Conservation (phyloP, 2,888 invertebrate species). For the Lottia scabra region DNA sequence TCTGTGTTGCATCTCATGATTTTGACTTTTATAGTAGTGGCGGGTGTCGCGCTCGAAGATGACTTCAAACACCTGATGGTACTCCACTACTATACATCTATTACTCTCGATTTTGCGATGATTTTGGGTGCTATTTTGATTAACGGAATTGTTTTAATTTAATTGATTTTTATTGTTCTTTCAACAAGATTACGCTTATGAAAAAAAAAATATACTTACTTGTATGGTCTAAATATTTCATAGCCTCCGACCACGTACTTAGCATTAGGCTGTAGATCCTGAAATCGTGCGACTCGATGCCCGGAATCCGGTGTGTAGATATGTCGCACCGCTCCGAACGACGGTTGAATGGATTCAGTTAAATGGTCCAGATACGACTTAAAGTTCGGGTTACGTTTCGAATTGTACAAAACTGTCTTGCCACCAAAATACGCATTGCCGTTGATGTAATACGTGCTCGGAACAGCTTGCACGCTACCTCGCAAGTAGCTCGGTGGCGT, state of each 20-base stretch:
- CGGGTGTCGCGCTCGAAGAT: no score
- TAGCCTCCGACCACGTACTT: neutral
- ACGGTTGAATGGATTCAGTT: neutral
- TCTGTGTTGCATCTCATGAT: no score
- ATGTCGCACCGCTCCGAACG: neutral
- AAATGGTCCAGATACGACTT: neutral
- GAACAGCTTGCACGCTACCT: neutral
- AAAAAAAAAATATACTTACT: neutral
- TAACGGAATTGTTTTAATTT: no score
- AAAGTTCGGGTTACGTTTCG: neutral
- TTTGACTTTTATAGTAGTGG: no score
- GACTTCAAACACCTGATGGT: no score
- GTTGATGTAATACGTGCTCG: neutral
- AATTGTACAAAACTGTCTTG: neutral
- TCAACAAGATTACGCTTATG: no score
- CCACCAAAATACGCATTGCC: neutral
- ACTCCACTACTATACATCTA: no score
- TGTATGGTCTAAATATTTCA: neutral
- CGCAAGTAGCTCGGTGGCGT: neutral
- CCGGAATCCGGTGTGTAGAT: neutral
- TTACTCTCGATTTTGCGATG: no score
- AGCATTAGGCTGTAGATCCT: neutral
- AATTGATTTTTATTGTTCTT: no score
- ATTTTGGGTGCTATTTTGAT: no score
- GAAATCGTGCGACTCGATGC: neutral